These are phyloP conservation scores for Rhea pennata DNA, from an alignment of 2,113 vertebrate species.

Conservation along the genomic window DNA sequence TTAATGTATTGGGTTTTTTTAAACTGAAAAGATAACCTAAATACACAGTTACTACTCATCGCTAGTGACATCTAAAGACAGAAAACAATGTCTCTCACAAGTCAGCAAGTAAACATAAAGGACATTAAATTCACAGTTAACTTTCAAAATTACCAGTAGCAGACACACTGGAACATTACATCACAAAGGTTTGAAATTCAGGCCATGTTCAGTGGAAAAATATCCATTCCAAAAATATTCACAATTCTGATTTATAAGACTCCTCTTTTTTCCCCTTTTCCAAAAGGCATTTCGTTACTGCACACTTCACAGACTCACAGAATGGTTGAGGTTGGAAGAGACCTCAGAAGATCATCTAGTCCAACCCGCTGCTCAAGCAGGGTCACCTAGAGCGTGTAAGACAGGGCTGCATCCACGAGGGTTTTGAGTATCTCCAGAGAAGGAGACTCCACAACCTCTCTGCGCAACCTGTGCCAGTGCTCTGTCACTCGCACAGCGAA, in stretches of 20 bases:
- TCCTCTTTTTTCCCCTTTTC: background rate
- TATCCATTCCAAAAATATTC: background rate
- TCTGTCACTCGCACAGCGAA: no score
- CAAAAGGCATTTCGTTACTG: background rate
- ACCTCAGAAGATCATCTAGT: no score
- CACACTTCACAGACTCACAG: background rate
- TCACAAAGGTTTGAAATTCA: background rate
- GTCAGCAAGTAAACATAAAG: background rate
- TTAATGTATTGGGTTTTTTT: background rate
- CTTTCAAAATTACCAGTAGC: background rate
- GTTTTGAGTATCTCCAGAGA: no score
- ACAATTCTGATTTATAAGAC: background rate
- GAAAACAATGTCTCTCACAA: background rate
- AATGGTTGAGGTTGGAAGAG: no score
- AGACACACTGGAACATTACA: background rate
- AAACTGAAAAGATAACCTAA: background rate
- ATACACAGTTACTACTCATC: background rate
- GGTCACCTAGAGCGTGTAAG: no score
- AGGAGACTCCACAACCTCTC: no score
- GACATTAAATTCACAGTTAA: background rate
- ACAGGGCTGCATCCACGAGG: no score
- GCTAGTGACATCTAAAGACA: background rate
- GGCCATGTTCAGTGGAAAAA: background rate
- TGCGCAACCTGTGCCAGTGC: no score
- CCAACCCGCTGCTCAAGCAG: no score